Conservation (phyloP, 2,113 vertebrate species). For the Xenopus borealis region DNA sequence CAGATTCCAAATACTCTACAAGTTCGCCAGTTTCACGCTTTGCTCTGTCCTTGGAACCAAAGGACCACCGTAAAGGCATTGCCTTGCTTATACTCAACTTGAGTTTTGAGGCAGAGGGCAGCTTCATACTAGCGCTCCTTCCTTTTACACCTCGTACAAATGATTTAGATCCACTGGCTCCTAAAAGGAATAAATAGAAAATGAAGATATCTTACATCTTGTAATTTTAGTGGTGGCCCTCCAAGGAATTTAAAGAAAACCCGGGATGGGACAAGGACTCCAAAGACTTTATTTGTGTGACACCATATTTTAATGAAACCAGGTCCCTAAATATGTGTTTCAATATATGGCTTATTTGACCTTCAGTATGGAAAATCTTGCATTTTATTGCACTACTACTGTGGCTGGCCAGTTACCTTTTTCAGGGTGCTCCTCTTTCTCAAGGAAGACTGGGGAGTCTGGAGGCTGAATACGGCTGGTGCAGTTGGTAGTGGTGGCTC, state of each 20-base stretch:
- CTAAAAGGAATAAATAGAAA: constrained; percentile 53
- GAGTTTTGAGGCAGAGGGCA: constrained; percentile 54
- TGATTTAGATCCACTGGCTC: constrained; percentile 64
- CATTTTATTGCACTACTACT: too few species aligned
- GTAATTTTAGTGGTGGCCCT: too few species aligned
- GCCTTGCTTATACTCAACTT: constrained; percentile 67
- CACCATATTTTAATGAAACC: too few species aligned
- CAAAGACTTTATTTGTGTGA: too few species aligned
- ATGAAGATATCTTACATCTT: neutral
- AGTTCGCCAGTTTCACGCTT: constrained; percentile 65
- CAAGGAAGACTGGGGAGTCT: constrained; percentile 62
- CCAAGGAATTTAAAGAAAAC: too few species aligned
- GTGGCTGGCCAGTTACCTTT: too few species aligned
- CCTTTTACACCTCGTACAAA: constrained; percentile 67
- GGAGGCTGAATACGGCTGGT: constrained; percentile 60
- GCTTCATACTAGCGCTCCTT: constrained; percentile 75
- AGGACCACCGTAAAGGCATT: constrained; percentile 74
- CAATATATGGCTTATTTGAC: too few species aligned
- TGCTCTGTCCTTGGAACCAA: constrained; percentile 65
- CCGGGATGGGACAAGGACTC: too few species aligned
- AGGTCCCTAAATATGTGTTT: too few species aligned
- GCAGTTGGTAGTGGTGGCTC: constrained; percentile 56
- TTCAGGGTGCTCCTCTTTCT: constrained; percentile 38
- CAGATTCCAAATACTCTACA: constrained; percentile 84
- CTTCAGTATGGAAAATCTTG: too few species aligned